Base-by-base conservation (phyloP, 2,797 vertebrate genomes). In the Margarornis squamiger region DNA sequence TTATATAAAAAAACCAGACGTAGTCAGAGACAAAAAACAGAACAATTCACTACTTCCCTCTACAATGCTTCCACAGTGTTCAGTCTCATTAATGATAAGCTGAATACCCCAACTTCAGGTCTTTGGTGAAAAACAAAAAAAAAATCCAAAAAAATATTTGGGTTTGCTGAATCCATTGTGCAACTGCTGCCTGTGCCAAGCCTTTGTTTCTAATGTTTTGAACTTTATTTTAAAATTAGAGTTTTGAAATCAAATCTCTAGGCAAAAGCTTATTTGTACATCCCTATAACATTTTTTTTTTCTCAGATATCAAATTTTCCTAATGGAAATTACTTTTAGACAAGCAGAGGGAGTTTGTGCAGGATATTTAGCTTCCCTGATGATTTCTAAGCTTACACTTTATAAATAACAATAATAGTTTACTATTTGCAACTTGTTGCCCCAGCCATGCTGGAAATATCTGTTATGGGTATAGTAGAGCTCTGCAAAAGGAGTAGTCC, bases 1-100 rank as follows among this genome's bases (percentile, higher is more conserved):
- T 39, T 51, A 51, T 12, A 6, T 36, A n/a, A 29, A 43, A 75
- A 83, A 95, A 18, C 0, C 8, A 88, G 55, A 68, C 0, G 0
- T 26, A 14, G 18, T n/a, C 41, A 80, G 29, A 77, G 29, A 71
- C 9, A 88, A 76, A 77, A 71, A 8, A 16, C 43, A 29, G 6
- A 78, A 55, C 12, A 48, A 59, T 8, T 67, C 68, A 48, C 7
- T 41, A 7, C 16, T 45, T 82, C 18, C 16, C 19, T 10, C 32
- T 61, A 48, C 66, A 29, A 30, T 9, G 6, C 9, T 63, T 79
- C 22, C 34, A 76, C 10, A 51, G 8, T 14, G 14, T 51, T 57
- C 17, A 46, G 36, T 36, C 15, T 70, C 71, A 51, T 23, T 76
- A 58, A 29, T 34, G 46, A 62, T 30, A 2, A 77, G 3, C 6